Percentiles rank a stretch among this genome's conserved stretches.
phyloP scores from a whole-genome alignment of 2,888 invertebrate genomes.

The Archips xylosteana region DNA sequence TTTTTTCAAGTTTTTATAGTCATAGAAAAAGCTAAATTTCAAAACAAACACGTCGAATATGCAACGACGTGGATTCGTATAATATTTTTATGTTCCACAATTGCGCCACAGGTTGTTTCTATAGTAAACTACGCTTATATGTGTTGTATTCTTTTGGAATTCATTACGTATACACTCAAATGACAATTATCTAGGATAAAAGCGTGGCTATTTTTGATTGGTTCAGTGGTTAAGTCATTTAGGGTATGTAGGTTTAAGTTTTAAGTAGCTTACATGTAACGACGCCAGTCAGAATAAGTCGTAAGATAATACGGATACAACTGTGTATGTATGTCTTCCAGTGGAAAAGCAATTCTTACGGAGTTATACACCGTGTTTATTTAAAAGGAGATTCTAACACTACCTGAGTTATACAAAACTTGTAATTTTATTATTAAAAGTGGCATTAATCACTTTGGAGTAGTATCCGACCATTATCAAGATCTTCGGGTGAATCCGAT shows the following conservation, averaged over 20 bases:
- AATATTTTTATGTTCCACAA: background rate
- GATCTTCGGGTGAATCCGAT: too few relatives aligned
- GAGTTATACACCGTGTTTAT: background rate
- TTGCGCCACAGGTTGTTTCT: background rate
- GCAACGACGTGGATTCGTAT: background rate
- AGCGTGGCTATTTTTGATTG: background rate
- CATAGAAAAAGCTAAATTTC: background rate
- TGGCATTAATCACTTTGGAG: too few relatives aligned
- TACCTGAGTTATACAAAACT: background rate
- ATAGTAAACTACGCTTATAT: background rate
- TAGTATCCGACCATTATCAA: too few relatives aligned
- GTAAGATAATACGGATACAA: background rate
- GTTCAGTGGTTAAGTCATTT: background rate
- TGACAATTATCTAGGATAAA: background rate
- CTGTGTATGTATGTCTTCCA: background rate
- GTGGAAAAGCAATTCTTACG: background rate
- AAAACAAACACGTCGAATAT: background rate
- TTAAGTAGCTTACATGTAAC: conserved; percentile 3
- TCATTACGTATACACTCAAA: background rate
- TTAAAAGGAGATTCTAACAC: background rate
- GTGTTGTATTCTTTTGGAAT: background rate
- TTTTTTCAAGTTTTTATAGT: background rate
- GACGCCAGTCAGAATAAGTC: background rate
- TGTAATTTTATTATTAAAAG: too few relatives aligned
- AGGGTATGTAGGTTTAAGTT: conserved; percentile 2